Evolutionary conservation across 2,888 invertebrate genomes (phyloP), one percentile per base, ranked within the genome.

Genomic region (Julus scanicus): DNA sequence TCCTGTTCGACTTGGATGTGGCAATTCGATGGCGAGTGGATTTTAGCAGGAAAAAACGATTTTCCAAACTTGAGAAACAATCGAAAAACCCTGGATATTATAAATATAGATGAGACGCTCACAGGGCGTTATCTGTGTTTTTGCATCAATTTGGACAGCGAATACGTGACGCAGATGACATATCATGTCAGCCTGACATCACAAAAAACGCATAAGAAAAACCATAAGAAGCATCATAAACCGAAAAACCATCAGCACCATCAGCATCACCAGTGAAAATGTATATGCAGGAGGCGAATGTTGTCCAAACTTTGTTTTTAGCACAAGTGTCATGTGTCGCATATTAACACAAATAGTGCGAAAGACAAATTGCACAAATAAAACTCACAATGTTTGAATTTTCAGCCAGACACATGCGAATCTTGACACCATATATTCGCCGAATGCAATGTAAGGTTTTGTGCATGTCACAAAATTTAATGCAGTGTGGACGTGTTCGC

Each of bases 131-230:
- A 84, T 40, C 40, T 48, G 9, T 84, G 84, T 40, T 84, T 40
- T 20, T 84, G 84, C 48, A 84, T 84, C 48, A 48, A 84, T 20
- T 40, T 84, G 84, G 48, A 40, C 44, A 15, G 84, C n/a, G 84
- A 48, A 40, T 20, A 40, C 40, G 84, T 48, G 15, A 84, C 84
- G 48, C 40, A 40, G 40, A 40, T 84, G 84, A 84, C 48, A 11
- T 84, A 44, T 11, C 44, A 84, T 11, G 84, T 84, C n/a, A 84
- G 40, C 15, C 0, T 84, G 84, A 84, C 40, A 15, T 44, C 84
- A 11, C n/a, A 71, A 71, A 71, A 29, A 71, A 5, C 20, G 29
- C 8, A 29, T n/a, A 71, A 71, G 29, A 71, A 29, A 11, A 71
- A 20, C 8, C 11, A 20, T 5, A 71, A 29, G 29, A 29, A 20